A percentile compares a stretch with the other conserved stretches of the same genome.
Conservation (phyloP, 2,113 vertebrate genomes). For the Helogale parvula region DNA sequence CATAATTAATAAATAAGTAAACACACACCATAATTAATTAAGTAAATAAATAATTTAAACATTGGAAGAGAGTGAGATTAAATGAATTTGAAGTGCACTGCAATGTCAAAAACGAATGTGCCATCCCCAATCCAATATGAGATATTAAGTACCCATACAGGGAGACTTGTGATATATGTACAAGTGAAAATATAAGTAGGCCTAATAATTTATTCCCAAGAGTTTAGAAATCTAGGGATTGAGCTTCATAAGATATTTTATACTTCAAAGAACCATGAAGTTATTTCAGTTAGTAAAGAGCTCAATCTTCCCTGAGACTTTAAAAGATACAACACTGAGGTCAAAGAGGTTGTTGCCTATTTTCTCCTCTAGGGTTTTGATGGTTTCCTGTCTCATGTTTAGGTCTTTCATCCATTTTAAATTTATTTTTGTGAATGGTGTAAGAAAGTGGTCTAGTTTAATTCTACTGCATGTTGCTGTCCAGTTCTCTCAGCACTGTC, state of each 20-base stretch:
- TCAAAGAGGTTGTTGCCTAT: no score
- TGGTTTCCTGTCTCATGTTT: no score
- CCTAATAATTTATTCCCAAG: background rate
- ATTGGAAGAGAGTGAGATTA: background rate
- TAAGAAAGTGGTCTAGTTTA: no score
- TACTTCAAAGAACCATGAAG: background rate
- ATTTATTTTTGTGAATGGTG: no score
- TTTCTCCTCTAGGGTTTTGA: no score
- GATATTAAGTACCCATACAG: background rate
- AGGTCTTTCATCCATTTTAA: no score
- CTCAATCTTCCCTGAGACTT: background rate
- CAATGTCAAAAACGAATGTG: background rate
- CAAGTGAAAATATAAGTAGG: background rate
- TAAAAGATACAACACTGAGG: background rate
- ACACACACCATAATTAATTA: background rate
- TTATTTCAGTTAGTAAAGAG: background rate
- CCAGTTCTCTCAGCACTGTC: no score
- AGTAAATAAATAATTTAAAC: background rate
- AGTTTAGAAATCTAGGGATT: background rate
- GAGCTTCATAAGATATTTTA: background rate
- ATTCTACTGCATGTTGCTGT: no score
- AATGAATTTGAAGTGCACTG: background rate
- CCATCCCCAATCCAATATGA: background rate
- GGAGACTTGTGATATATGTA: background rate
- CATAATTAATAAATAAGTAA: conserved; percentile 1